Evolutionary conservation across 2,888 invertebrate genomes (phyloP).

Genomic region (Rhingia campestris): DNA sequence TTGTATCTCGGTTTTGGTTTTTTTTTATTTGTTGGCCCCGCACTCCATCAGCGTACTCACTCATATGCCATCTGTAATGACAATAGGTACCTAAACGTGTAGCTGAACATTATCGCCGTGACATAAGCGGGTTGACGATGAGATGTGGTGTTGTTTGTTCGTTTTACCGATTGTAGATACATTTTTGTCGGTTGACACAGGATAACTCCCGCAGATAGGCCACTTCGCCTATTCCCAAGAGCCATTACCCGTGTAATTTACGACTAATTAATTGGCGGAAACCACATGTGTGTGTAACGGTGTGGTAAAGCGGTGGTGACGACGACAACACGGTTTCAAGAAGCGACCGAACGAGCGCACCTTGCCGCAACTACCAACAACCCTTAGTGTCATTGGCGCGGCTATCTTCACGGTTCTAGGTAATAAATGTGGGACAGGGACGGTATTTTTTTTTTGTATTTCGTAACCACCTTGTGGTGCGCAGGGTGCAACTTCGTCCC

Average conservation of each 20-base stretch:
- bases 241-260: slow-evolving; percentile 73
- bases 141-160: slow-evolving; percentile 11
- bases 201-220: slow-evolving; percentile 68
- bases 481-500: slow-evolving; percentile 55
- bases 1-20: slow-evolving; percentile 4
- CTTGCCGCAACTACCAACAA: slow-evolving; percentile 34
- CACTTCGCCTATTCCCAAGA: slow-evolving; percentile 47
- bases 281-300: slow-evolving; percentile 61
- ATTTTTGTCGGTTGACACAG: slow-evolving; percentile 45
- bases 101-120: slow-evolving; percentile 50
- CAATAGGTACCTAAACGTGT: background rate
- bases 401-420: slow-evolving; percentile 70
- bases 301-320: background rate
- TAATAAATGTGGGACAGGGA: slow-evolving; percentile 57
- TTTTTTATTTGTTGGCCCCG: slow-evolving; percentile 6
- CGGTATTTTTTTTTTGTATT: slow-evolving; percentile 14
- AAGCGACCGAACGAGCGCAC: slow-evolving; percentile 41
- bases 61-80: slow-evolving; percentile 15
- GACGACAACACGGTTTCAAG: slow-evolving; percentile 24
- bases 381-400: slow-evolving; percentile 54
- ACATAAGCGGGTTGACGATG: slow-evolving; percentile 55
- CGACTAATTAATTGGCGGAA: slow-evolving; percentile 74
- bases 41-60: slow-evolving; percentile 23
- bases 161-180: background rate
- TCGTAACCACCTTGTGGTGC: slow-evolving; percentile 56